These are phyloP conservation scores for Bombus balteatus DNA, from an alignment of 1,140 invertebrate genomes.

Conservation along the genomic window DNA sequence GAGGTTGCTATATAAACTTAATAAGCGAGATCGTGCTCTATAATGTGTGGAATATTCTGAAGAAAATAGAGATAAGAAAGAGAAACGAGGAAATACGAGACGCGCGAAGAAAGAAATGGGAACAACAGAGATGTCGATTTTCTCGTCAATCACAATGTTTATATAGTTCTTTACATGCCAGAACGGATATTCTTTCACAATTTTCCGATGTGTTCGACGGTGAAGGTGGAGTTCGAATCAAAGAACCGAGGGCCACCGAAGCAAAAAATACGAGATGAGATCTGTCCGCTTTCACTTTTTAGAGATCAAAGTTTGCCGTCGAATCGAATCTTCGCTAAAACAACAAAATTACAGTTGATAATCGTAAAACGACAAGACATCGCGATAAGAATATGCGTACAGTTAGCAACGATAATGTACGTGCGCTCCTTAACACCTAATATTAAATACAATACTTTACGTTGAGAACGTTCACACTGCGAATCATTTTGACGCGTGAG, in stretches of 20 bases:
- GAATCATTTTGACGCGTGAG: too few species aligned
- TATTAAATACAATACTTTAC: accelerated
- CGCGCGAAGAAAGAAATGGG: neutral
- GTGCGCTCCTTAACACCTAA: accelerated
- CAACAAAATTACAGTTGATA: neutral
- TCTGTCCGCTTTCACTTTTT: too few species aligned
- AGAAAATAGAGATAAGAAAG: too few species aligned
- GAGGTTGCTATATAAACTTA: neutral
- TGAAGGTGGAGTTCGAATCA: neutral
- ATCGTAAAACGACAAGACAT: neutral
- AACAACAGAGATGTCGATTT: neutral
- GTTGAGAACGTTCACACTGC: accelerated
- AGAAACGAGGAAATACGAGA: neutral
- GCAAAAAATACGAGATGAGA: neutral
- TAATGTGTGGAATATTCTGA: neutral
- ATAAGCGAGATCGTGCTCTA: neutral
- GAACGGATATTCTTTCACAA: neutral
- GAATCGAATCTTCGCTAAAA: neutral
- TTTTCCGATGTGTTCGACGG: neutral
- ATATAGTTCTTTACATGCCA: too few species aligned
- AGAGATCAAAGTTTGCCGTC: neutral
- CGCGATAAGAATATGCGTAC: too few species aligned
- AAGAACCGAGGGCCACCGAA: neutral
- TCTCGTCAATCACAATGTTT: neutral
- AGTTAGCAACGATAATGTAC: too few species aligned